These are phyloP conservation scores for Dioctria rufipes DNA, from an alignment of 2,888 invertebrate genomes.

Conservation along the genomic window DNA sequence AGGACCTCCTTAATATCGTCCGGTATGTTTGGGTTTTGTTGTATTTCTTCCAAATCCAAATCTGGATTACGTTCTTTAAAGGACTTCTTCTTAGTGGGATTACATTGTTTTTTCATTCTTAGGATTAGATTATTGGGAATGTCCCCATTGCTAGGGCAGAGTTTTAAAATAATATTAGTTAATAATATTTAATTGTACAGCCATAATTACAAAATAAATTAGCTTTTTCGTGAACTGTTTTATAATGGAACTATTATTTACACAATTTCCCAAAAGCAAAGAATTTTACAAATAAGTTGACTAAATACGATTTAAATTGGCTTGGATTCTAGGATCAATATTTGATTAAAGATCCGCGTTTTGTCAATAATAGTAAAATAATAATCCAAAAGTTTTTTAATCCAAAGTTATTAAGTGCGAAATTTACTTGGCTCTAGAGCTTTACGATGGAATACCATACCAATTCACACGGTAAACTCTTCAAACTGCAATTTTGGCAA, in stretches of 20 bases:
- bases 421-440: too few species aligned
- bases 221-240: too few species aligned
- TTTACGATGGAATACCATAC: too few species aligned
- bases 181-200: constrained; percentile 30
- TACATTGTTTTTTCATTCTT: constrained; percentile 71
- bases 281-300: neutral
- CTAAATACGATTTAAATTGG: too few species aligned
- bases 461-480: too few species aligned
- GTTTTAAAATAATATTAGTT: constrained; percentile 44
- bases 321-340: too few species aligned
- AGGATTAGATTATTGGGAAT: constrained; percentile 63
- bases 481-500: too few species aligned
- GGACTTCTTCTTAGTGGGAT: constrained; percentile 69
- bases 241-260: neutral
- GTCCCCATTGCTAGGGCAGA: constrained; percentile 59
- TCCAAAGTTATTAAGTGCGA: too few species aligned
- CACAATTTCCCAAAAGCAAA: neutral
- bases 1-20: constrained; percentile 71
- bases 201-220: neutral
- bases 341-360: too few species aligned
- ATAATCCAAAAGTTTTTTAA: too few species aligned
- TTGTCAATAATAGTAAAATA: too few species aligned
- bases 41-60: constrained; percentile 70
- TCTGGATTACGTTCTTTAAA: constrained; percentile 72
- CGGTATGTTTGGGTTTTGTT: constrained; percentile 70